Conservation (phyloP, 2,888 invertebrate species). For the Onchidella celtica region DNA sequence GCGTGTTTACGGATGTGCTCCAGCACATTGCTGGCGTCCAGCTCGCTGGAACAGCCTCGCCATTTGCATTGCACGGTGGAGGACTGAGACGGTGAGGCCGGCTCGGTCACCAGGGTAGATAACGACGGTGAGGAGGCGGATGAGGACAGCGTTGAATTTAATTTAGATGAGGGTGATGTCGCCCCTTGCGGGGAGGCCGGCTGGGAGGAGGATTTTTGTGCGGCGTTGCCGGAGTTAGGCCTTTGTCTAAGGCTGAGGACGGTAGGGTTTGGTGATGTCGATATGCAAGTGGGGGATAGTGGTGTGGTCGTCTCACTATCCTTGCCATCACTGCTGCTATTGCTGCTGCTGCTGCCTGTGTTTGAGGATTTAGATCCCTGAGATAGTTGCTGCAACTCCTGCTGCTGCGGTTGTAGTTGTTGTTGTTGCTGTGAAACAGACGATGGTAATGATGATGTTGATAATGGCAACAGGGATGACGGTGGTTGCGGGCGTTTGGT, state of each 20-base stretch:
- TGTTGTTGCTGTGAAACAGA: not conserved
- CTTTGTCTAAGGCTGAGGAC: constrained; percentile 43
- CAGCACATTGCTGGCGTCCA: constrained; percentile 54
- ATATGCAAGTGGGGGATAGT: constrained; percentile 24
- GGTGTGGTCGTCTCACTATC: not conserved
- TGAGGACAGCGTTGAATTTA: constrained; percentile 9
- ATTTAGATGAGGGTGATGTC: constrained; percentile 21
- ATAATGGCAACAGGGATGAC: constrained; percentile 19
- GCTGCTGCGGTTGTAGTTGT: constrained; percentile 13
- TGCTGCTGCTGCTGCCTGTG: constrained; percentile 41
- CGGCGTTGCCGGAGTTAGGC: constrained; percentile 13
- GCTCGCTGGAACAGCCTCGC: constrained; percentile 46
- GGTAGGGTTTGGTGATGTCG: constrained; percentile 24
- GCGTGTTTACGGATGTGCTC: constrained; percentile 83
- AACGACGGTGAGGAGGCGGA: constrained; percentile 19
- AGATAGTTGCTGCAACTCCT: constrained; percentile 34
- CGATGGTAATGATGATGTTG: constrained; percentile 1
- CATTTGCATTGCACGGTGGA: constrained; percentile 31
- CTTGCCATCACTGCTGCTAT: constrained; percentile 14
- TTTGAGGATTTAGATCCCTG: constrained; percentile 37
- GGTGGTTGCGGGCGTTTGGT: constrained; percentile 34
- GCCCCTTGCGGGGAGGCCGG: constrained; percentile 26
- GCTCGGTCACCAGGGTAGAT: constrained; percentile 10
- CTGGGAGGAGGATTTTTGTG: constrained; percentile 36
- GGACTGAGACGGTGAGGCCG: constrained; percentile 17